Percentiles rank a stretch among this genome's conserved stretches.
Evolutionary conservation across 2,113 vertebrate genomes (phyloP).

Genomic region (Phaethon lepturus): DNA sequence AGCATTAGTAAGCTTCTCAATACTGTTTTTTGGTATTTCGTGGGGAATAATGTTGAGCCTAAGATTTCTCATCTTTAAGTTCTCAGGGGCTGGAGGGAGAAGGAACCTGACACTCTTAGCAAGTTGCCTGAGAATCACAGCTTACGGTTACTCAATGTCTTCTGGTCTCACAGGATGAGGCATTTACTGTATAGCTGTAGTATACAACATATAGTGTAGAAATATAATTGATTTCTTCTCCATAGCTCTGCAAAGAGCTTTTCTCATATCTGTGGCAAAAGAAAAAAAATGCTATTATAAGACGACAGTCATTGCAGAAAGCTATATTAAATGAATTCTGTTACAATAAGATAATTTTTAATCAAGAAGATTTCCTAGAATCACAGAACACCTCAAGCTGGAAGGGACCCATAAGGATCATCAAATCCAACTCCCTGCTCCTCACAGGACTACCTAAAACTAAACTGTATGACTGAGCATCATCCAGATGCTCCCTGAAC

Average conservation of each 20-base stretch:
- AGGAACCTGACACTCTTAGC: no score
- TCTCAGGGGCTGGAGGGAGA: no score
- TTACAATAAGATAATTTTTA: not conserved
- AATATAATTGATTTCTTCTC: slow-evolving; percentile 97
- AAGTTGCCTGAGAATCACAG: slow-evolving; percentile 67
- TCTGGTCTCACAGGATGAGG: slow-evolving; percentile 95
- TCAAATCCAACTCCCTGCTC: no score
- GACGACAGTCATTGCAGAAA: not conserved
- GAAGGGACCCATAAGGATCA: no score
- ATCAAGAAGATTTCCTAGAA: not conserved
- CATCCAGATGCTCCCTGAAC: no score
- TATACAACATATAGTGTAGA: not conserved
- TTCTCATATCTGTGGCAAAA: slow-evolving; percentile 89
- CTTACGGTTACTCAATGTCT: slow-evolving; percentile 90
- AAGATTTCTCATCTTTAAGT: no score
- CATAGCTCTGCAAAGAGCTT: slow-evolving; percentile 91
- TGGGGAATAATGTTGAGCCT: no score
- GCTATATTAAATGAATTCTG: not conserved
- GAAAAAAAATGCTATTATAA: not conserved
- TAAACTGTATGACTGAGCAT: no score
- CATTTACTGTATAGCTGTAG: slow-evolving; percentile 20
- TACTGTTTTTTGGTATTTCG: no score
- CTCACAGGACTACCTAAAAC: no score
- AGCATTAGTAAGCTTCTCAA: no score
- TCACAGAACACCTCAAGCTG: no score